Conservation (phyloP, 2,888 invertebrate species). For the Drosophila pegasa region DNA sequence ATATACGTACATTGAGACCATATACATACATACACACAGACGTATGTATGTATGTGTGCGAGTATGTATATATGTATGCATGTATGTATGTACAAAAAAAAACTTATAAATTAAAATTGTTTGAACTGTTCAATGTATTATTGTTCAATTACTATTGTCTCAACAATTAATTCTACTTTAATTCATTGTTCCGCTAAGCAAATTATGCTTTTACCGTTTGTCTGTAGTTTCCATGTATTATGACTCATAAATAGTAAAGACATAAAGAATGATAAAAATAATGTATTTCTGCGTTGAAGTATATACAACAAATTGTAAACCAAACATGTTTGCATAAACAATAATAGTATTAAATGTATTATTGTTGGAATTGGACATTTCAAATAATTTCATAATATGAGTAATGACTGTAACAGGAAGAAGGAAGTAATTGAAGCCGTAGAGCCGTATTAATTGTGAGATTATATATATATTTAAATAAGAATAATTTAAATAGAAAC, state of each 20-base stretch:
- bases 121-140: neutral
- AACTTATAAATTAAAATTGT: neutral
- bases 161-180: neutral
- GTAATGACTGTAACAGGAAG: neutral
- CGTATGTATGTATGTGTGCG: slow-evolving; percentile 10
- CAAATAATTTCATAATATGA: neutral
- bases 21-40: slow-evolving; percentile 1
- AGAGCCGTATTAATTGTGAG: too few relatives aligned
- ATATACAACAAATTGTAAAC: neutral
- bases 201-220: slow-evolving; percentile 3
- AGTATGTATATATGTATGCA: slow-evolving; percentile 9
- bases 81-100: slow-evolving; percentile 1
- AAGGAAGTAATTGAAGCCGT: neutral
- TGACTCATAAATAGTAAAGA: slow-evolving; percentile 10
- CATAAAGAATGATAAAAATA: slow-evolving; percentile 5
- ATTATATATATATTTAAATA: too few relatives aligned
- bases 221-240: neutral
- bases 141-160: neutral
- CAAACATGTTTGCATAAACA: neutral
- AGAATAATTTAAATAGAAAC: too few relatives aligned
- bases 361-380: neutral
- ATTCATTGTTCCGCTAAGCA: neutral
- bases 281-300: neutral
- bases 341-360: neutral
- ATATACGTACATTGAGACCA: slow-evolving; percentile 1